Base-by-base conservation (phyloP, 2,888 invertebrate genomes). In the Cerceris ruficornis region DNA sequence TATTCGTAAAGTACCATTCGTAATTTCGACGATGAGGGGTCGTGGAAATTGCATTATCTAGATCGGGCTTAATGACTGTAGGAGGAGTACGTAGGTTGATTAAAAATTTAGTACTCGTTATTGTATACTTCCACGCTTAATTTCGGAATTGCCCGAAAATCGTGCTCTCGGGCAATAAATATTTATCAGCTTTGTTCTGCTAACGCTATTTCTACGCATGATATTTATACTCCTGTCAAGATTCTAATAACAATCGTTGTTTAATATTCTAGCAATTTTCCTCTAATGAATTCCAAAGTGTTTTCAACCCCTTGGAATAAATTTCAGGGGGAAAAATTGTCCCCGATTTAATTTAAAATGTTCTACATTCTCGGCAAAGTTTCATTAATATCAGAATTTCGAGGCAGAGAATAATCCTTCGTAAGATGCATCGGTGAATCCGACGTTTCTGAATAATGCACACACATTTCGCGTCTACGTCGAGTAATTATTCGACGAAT, bases 111-210 rank as follows among this genome's bases (percentile, higher is more conserved):
- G 7, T 59, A 46, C 7, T 13, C 55, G 14, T 41, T 43, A 8
- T 13, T 14, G 7, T 17, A 28, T 50, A 9, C 11, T 7, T 43
- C n/a, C 6, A 70, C 17, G 59, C n/a, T 17, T 69, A 67, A 70
- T 70, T 70, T 68, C 2, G 43, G 60, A 75, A 75, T 75, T 73
- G 39, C n/a, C 28, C 6, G 66, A 49, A 59, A 72, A 59, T 65
- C 71, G 59, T 78, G 69, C 62, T 78, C 17, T 43, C 14, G 13
- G 15, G 52, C 64, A 54, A 76, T 83, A 61, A 83, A 57, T 17
- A 49, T 28, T 28, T 58, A 14, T 7, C 11, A 28, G 0, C 14
- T 58, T 17, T 66, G 54, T 7, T 74, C 55, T 58, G 41, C 74
- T 58, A 49, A 54, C 14, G 13, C 59, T 68, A 75, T 74, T 73